Evolutionary conservation across 2,113 vertebrate species (phyloP).

Genomic region (Pipa parva): DNA sequence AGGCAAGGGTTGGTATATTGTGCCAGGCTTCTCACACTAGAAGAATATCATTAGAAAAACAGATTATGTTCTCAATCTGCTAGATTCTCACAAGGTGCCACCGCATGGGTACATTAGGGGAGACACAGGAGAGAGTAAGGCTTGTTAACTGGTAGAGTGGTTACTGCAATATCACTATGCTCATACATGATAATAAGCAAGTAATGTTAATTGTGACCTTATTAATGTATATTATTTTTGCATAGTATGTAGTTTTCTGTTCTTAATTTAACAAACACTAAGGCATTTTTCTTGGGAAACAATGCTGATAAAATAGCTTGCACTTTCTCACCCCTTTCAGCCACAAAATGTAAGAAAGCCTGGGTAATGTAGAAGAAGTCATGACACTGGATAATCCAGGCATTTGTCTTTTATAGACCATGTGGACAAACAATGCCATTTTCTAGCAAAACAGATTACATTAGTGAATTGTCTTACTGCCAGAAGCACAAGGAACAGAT

Average conservation of each 20-base stretch:
- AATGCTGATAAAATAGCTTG: slow-evolving; percentile 9
- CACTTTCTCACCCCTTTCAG: slow-evolving; percentile 8
- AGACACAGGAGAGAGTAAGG: no score
- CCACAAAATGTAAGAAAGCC: slow-evolving; percentile 19
- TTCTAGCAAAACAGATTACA: slow-evolving; percentile 33
- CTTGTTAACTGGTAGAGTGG: no score
- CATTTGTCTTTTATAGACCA: slow-evolving; percentile 38
- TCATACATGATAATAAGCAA: no score
- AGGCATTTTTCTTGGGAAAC: neutral
- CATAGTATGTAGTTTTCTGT: neutral
- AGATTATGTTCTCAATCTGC: no score
- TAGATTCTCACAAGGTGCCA: no score
- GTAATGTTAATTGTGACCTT: neutral
- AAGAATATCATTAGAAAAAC: no score
- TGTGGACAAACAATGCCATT: slow-evolving; percentile 29
- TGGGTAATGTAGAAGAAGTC: slow-evolving; percentile 28
- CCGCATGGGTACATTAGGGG: no score
- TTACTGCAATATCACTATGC: no score
- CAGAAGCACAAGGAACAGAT: slow-evolving; percentile 17
- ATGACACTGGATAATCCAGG: slow-evolving; percentile 34
- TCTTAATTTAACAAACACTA: no score
- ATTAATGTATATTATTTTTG: neutral
- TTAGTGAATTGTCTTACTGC: slow-evolving; percentile 26
- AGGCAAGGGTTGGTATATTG: no score
- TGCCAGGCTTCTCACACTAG: no score